Evolutionary conservation across 2,888 invertebrate genomes (phyloP).

Genomic region (Polydrusus cervinus): DNA sequence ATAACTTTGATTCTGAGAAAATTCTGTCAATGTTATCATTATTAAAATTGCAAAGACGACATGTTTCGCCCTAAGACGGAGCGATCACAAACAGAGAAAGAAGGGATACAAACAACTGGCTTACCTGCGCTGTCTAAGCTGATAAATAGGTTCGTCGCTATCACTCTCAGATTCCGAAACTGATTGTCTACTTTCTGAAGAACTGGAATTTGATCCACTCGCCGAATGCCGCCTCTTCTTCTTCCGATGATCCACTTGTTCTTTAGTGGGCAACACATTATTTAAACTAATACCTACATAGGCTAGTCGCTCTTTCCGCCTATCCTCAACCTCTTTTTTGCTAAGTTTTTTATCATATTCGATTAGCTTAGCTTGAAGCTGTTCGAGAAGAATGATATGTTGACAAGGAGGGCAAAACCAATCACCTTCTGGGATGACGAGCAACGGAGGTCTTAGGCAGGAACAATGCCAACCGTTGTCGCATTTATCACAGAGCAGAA

Average conservation of each 20-base stretch:
- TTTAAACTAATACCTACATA: conserved; percentile 84
- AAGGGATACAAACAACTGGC: conserved; percentile 6
- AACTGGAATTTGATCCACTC: conserved; percentile 52
- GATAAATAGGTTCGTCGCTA: conserved; percentile 86
- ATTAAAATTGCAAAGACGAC: too few relatives aligned
- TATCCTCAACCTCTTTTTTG: conserved; percentile 78
- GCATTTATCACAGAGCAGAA: conserved; percentile 95
- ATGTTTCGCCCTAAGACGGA: too few relatives aligned
- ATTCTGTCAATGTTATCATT: too few relatives aligned
- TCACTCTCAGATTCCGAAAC: conserved; percentile 67
- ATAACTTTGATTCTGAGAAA: too few relatives aligned
- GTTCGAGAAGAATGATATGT: conserved; percentile 87
- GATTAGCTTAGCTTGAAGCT: conserved; percentile 82
- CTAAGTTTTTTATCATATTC: conserved; percentile 85
- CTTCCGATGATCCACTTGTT: conserved; percentile 63
- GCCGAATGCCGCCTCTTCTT: conserved; percentile 58
- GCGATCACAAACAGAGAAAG: too few relatives aligned
- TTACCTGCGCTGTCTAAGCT: conserved; percentile 81
- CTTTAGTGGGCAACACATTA: conserved; percentile 76
- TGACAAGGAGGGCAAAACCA: conserved; percentile 99
- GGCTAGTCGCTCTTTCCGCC: conserved; percentile 76
- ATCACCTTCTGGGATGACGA: conserved; percentile 96
- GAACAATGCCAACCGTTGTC: conserved; percentile 98
- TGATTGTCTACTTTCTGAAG: conserved; percentile 38
- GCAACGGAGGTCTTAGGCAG: conserved; percentile 92